These are phyloP conservation scores for Salvator merianae DNA, from an alignment of 2,113 vertebrate genomes.

Conservation along the genomic window DNA sequence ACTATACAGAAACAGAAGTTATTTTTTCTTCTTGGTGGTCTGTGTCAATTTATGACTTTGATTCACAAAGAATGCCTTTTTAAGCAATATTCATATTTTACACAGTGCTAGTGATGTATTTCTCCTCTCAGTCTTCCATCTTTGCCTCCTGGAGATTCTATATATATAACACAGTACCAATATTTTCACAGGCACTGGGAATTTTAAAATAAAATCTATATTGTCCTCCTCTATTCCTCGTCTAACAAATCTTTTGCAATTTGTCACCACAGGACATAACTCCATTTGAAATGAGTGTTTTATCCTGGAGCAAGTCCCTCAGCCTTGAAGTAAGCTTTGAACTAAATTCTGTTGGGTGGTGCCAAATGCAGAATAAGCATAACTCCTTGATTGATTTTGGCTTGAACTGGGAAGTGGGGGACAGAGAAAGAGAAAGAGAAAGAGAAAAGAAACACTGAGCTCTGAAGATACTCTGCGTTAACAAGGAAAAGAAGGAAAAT, in stretches of 20 bases:
- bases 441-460: conserved; percentile 2
- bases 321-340: conserved; percentile 22
- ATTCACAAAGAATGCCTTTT: not conserved
- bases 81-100: conserved; percentile 25
- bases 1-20: not conserved
- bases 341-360: conserved; percentile 1
- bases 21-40: conserved; percentile 24
- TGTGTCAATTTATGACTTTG: not conserved
- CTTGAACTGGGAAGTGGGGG: not conserved
- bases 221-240: conserved; percentile 58
- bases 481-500: conserved; percentile 26
- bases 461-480: conserved; percentile 7
- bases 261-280: conserved; percentile 52
- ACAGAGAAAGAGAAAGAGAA: not conserved
- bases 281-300: conserved; percentile 49
- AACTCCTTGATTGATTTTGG: conserved; percentile 39
- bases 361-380: conserved; percentile 47
- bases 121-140: not conserved
- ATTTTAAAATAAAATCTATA: conserved; percentile 52
- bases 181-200: not conserved
- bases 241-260: conserved; percentile 39
- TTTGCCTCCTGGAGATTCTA: conserved; percentile 10
- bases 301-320: conserved; percentile 29
- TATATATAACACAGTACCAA: not conserved
- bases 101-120: conserved; percentile 2